phyloP scores from a whole-genome alignment of 2,888 invertebrate species.

The Epistrophella euchroma region DNA sequence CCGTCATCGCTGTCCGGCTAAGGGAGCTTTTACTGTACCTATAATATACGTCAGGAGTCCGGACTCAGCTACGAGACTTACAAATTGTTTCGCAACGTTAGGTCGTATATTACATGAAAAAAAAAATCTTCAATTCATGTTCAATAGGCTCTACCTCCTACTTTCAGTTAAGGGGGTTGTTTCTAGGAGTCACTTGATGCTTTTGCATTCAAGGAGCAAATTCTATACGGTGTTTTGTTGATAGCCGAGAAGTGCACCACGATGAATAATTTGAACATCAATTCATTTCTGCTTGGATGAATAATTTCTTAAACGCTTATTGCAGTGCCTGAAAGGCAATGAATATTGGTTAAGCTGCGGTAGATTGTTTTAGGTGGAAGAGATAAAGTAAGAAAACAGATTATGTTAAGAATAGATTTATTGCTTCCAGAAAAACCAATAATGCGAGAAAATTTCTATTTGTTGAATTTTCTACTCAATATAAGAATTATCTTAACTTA shows the following conservation, averaged over 20 bases:
- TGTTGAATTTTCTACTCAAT: not conserved
- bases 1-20: no score
- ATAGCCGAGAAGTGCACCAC: slow-evolving; percentile 10
- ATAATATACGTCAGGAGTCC: no score
- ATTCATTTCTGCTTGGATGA: slow-evolving; percentile 31
- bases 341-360: not conserved
- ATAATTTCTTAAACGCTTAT: not conserved
- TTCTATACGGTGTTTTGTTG: not conserved
- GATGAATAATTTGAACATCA: slow-evolving; percentile 45
- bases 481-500: not conserved
- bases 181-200: slow-evolving; percentile 11
- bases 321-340: not conserved
- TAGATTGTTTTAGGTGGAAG: not conserved
- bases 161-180: not conserved
- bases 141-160: not conserved
- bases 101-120: not conserved
- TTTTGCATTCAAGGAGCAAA: slow-evolving; percentile 21
- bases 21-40: no score
- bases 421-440: not conserved
- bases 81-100: not conserved
- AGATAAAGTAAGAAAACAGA: not conserved
- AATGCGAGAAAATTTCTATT: not conserved
- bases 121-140: slow-evolving; percentile 4
- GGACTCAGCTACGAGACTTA: no score
- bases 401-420: not conserved